phyloP scores from a whole-genome alignment of 2,113 vertebrate species.

The Pagrus major region DNA sequence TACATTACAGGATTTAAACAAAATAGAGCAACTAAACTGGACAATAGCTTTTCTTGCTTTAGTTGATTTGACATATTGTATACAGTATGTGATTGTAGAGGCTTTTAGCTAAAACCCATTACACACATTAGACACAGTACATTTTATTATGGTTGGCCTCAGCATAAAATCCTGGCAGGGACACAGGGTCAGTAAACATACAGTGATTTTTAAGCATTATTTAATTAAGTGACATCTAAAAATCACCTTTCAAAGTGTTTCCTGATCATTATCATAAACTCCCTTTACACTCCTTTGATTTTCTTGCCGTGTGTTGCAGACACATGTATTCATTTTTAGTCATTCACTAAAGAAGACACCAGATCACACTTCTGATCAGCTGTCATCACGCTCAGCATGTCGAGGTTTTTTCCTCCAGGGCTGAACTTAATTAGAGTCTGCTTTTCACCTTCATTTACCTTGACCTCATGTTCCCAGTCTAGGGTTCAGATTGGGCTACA shows the following conservation, averaged over 20 bases:
- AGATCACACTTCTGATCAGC: constrained; percentile 48
- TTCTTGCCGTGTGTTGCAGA: not conserved
- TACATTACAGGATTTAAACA: constrained; percentile 19
- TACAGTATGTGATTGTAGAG: not conserved
- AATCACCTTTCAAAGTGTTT: not conserved
- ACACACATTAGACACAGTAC: constrained; percentile 9
- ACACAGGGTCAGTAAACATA: constrained; percentile 12
- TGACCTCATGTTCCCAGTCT: constrained; percentile 38
- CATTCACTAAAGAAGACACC: constrained; percentile 24
- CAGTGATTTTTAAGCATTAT: not conserved
- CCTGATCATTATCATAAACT: not conserved
- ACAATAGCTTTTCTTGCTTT: constrained; percentile 8
- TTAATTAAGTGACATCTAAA: constrained; percentile 4
- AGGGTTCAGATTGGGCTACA: not conserved
- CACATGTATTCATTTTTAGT: constrained; percentile 31
- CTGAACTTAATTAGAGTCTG: constrained; percentile 55
- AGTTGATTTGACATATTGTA: constrained; percentile 9
- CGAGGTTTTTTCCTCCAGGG: constrained; percentile 29
- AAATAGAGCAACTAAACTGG: constrained; percentile 28
- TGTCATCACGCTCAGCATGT: constrained; percentile 62
- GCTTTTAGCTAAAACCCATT: constrained; percentile 17
- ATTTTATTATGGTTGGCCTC: constrained; percentile 1
- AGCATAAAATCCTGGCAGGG: constrained; percentile 9
- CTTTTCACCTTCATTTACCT: constrained; percentile 54
- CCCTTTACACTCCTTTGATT: not conserved